Percentiles rank a stretch among this genome's conserved stretches.
Conservation (phyloP, 35 echinoderm and acorn worm species). For the Eucidaris tribuloides region DNA sequence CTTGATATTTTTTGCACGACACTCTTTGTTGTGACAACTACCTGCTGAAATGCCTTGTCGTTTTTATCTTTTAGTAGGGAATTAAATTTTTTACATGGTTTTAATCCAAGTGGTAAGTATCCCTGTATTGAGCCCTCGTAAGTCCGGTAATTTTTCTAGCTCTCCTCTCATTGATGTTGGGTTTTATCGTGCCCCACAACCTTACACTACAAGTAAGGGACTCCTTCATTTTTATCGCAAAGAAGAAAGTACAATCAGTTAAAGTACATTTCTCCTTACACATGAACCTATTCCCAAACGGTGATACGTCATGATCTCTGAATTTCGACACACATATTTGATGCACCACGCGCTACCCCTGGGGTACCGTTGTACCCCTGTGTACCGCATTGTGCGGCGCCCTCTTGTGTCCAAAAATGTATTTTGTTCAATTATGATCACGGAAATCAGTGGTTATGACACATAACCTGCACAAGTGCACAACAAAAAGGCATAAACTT, state of each 20-base stretch:
- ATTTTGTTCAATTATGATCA: no score
- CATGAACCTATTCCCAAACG: neutral
- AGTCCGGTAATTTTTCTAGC: neutral
- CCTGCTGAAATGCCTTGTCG: neutral
- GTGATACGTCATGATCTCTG: neutral
- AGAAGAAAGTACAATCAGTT: neutral
- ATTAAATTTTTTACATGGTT: neutral
- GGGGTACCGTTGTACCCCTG: no score
- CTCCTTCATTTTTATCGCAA: neutral
- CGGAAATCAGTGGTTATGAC: no score
- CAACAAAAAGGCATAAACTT: no score
- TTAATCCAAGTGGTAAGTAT: neutral
- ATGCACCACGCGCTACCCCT: no score
- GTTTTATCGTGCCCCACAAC: neutral
- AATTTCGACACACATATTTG: neutral
- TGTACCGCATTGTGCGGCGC: no score
- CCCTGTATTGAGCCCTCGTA: neutral
- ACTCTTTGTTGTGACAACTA: neutral
- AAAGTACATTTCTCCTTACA: neutral
- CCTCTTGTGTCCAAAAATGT: no score
- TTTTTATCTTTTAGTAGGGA: neutral
- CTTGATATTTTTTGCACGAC: neutral
- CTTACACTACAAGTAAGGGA: neutral
- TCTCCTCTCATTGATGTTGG: neutral
- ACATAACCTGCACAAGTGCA: no score